Conservation (phyloP, 2,113 vertebrate species). For the Miniopterus natalensis region DNA sequence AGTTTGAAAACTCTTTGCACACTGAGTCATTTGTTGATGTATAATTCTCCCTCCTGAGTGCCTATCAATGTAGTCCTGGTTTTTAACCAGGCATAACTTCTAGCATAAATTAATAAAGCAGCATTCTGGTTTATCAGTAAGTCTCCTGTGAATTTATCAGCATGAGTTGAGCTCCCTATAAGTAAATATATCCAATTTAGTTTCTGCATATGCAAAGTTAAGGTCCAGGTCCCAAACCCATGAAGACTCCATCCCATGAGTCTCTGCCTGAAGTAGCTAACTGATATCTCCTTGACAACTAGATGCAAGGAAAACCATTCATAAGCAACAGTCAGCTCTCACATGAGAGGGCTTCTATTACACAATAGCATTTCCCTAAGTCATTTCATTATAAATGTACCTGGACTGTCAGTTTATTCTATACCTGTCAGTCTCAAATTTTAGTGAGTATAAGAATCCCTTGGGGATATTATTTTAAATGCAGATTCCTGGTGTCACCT, state of each 20-base stretch:
- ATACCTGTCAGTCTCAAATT: not conserved
- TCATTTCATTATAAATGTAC: not conserved
- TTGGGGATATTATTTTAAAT: not conserved
- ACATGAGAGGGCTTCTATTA: not conserved
- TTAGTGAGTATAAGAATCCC: not conserved
- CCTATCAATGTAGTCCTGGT: not conserved
- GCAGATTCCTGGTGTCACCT: not conserved
- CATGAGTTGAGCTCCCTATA: not conserved
- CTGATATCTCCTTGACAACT: not conserved
- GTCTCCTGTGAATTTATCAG: conserved; percentile 26
- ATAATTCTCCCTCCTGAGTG: not conserved
- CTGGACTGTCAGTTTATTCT: not conserved
- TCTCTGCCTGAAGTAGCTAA: not conserved
- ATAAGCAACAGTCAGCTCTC: not conserved
- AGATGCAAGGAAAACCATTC: not conserved
- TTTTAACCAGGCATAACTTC: not conserved
- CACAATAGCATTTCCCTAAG: not conserved
- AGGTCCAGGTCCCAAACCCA: not conserved
- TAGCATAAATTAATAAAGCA: conserved; percentile 27
- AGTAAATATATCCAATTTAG: conserved; percentile 12
- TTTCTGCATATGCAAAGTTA: not conserved
- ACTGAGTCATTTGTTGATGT: not conserved
- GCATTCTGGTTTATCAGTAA: not conserved
- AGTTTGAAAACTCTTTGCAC: not conserved
- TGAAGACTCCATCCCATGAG: not conserved